Percentiles rank a stretch among this genome's conserved stretches.
These are phyloP conservation scores for Myrmecophaga tridactyla DNA, from an alignment of 2,113 vertebrate species.

Conservation along the genomic window DNA sequence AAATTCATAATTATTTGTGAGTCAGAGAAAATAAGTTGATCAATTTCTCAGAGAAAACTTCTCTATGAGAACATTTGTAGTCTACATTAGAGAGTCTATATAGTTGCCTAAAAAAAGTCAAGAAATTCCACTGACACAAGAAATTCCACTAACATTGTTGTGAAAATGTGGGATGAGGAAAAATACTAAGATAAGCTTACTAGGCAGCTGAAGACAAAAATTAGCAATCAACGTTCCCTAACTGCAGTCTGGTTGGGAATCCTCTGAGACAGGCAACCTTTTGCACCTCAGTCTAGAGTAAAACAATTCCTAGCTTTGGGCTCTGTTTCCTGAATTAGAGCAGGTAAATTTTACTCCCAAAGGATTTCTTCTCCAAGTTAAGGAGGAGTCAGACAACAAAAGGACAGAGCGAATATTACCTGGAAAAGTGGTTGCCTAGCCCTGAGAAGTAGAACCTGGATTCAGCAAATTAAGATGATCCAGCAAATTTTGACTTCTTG, in stretches of 20 bases:
- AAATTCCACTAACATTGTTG: not conserved
- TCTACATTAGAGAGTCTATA: not conserved
- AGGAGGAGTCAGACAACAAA: not conserved
- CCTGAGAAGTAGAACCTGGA: not conserved
- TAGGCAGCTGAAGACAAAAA: not conserved
- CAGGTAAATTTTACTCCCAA: not conserved
- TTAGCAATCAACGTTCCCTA: rapidly evolving
- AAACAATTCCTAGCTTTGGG: not conserved
- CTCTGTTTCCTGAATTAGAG: not conserved
- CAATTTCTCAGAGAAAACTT: not conserved
- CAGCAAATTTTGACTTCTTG: not conserved
- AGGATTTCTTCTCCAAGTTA: not conserved
- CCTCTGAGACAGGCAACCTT: not conserved
- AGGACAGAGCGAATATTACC: not conserved
- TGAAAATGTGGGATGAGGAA: not conserved
- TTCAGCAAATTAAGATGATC: not conserved
- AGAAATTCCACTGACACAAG: not conserved
- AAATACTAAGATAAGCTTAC: not conserved
- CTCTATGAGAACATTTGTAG: not conserved
- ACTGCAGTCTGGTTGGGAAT: not conserved
- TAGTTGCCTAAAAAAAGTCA: not conserved
- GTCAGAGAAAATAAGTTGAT: not conserved
- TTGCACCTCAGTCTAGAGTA: not conserved
- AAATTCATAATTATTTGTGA: not conserved
- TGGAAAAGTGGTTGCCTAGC: not conserved